phyloP scores from a whole-genome alignment of 2,797 vertebrate genomes.

The Neostethus bicornis region DNA sequence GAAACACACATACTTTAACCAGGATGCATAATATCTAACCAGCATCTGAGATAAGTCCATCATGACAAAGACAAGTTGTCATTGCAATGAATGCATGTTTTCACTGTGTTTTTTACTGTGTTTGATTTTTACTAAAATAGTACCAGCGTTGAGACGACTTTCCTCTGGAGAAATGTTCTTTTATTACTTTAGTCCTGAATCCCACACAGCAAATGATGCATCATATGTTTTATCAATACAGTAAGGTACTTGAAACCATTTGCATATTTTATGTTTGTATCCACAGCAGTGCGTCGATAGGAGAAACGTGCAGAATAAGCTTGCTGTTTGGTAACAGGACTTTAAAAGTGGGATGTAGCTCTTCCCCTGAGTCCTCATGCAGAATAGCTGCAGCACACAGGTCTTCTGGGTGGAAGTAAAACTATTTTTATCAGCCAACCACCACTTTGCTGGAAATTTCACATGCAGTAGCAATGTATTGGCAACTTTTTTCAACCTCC shows the following conservation, averaged over 20 bases:
- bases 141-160: neutral
- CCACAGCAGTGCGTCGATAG: neutral
- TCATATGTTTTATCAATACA: neutral
- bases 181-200: neutral
- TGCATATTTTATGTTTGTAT: neutral
- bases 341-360: slow-evolving; percentile 25
- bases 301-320: neutral
- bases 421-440: neutral
- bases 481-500: neutral
- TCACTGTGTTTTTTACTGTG: neutral
- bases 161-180: neutral
- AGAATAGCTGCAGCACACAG: neutral
- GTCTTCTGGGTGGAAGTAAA: neutral
- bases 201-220: neutral
- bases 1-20: neutral
- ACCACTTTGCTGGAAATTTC: neutral
- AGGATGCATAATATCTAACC: neutral
- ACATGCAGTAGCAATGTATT: neutral
- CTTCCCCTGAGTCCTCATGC: slow-evolving; percentile 8
- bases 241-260: neutral
- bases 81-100: neutral
- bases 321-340: slow-evolving; percentile 20
- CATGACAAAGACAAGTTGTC: neutral
- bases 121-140: neutral
- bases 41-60: neutral